Evolutionary conservation across 2,113 vertebrate genomes (phyloP), one percentile per base, ranked within the genome.

Genomic region (Mustelus asterias): DNA sequence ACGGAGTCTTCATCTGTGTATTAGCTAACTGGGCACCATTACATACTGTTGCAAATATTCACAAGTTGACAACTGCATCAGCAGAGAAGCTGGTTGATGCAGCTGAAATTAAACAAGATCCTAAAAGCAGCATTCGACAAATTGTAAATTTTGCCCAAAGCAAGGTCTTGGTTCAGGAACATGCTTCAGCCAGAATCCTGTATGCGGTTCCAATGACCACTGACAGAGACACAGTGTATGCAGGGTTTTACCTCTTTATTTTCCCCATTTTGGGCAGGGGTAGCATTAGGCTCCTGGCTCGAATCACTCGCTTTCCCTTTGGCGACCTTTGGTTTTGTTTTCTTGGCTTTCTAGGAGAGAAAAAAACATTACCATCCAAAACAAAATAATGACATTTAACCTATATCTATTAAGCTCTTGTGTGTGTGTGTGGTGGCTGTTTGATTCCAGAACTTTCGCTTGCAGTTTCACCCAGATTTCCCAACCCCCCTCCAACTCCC

Each of bases 171-270:
- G 48, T 9, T 89, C 86, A 58, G 6, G 16, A 20, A 29, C 48
- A 58, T 16, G 26, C 72, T 76, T 33, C n/a, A 83, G n/a, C 78
- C 33, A 83, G 37, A 41, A 83, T 83, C 37, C 37, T 37, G 7
- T 44, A 83, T 13, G 9, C 1, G 9, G 80, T 5, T 41, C 37
- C 78, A 76, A 76, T 85, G 37, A 85, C 13, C 16, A 60, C 0
- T 44, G 80, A 83, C 37, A 29, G 54, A 86, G 41, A n/a, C 26
- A 41, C 1, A 63, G 54, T 65, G 58, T n/a, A 16, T 1, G 94
- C 11, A 72, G 22, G 29, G 14, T 92, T 63, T 92, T 95, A 95
- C 94, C 94, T 95, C 94, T 72, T 95, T 95, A 48, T 95, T 95
- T 72, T 95, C 94, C 41, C 94, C 94, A 54, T 95, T 95, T 95